Conservation (phyloP, 2,888 invertebrate genomes). For the Trachelus troglodyta region DNA sequence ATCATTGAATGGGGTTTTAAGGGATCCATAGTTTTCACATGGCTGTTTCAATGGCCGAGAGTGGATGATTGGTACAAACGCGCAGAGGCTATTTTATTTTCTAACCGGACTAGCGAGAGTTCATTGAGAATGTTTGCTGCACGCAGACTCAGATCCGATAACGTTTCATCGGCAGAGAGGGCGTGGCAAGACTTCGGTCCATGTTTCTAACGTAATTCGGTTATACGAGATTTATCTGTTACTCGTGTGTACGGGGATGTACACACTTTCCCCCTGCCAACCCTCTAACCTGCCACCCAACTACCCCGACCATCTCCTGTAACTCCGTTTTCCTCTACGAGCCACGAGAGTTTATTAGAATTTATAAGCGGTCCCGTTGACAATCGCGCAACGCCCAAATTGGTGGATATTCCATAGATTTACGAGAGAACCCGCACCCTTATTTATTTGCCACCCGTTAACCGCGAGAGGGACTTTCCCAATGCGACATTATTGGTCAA, state of each 20-base stretch:
- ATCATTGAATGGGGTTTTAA: neutral
- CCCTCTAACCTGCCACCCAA: constrained; percentile 9
- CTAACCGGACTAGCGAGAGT: neutral
- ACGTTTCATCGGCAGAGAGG: constrained; percentile 58
- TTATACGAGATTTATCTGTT: constrained; percentile 64
- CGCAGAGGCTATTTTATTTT: neutral
- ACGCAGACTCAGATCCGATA: constrained; percentile 49
- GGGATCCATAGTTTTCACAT: neutral
- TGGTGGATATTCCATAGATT: constrained; percentile 44
- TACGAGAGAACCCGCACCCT: constrained; percentile 36
- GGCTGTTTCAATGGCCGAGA: neutral
- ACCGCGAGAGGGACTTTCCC: constrained; percentile 23
- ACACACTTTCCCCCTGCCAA: constrained; percentile 24
- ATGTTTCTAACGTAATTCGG: constrained; percentile 63
- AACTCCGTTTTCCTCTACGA: constrained; percentile 27
- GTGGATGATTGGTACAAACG: neutral
- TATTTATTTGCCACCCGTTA: constrained; percentile 52
- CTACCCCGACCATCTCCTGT: constrained; percentile 3
- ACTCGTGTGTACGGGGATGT: constrained; percentile 27
- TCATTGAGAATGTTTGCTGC: constrained; percentile 8
- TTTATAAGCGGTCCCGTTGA: constrained; percentile 62
- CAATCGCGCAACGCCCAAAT: constrained; percentile 61
- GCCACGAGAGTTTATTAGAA: constrained; percentile 58
- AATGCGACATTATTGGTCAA: constrained; percentile 58
- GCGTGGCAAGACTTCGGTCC: constrained; percentile 55